Conservation (phyloP, 2,113 vertebrate genomes). For the Serilophus lunatus region DNA sequence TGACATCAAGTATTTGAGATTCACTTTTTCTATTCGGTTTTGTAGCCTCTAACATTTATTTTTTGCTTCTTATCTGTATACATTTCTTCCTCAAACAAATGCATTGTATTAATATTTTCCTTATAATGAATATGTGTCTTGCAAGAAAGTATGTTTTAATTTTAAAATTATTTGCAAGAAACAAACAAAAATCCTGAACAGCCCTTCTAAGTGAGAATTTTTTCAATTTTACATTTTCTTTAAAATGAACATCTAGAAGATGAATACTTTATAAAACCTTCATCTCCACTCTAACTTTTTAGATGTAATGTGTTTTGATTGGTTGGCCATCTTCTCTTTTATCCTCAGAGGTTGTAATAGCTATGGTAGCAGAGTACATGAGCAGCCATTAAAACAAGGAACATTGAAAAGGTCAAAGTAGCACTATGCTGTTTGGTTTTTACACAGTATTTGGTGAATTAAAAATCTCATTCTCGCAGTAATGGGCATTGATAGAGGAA, state of each 20-base stretch:
- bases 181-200: neutral
- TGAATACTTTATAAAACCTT: neutral
- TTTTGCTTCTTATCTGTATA: neutral
- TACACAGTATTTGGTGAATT: slow-evolving; percentile 12
- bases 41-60: neutral
- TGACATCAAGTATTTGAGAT: neutral
- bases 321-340: neutral
- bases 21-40: neutral
- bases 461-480: slow-evolving; percentile 7
- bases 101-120: neutral
- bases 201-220: neutral
- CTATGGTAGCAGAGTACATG: neutral
- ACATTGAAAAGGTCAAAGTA: slow-evolving; percentile 27
- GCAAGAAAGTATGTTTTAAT: neutral
- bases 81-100: neutral
- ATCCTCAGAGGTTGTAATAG: neutral
- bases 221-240: neutral
- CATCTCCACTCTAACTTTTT: neutral
- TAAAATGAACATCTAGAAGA: neutral
- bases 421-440: neutral
- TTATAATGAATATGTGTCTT: neutral
- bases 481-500: slow-evolving; percentile 12
- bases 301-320: neutral
- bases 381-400: slow-evolving; percentile 17
- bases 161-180: neutral